Evolutionary conservation across 2,797 vertebrate species (phyloP).

Genomic region (Eulemur mongoz): DNA sequence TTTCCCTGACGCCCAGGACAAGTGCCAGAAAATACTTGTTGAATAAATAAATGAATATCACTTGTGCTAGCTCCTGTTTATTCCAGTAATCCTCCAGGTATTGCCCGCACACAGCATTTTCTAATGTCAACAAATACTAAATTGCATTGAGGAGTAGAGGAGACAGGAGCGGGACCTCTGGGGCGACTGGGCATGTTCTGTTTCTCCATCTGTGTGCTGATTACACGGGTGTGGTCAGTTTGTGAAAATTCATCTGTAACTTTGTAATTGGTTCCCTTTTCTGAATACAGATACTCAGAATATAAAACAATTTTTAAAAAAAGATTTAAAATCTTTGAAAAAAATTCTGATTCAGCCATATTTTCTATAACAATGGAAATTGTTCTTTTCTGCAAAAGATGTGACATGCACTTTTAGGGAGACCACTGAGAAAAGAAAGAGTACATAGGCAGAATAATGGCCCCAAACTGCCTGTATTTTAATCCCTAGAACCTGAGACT

Average conservation of each 20-base stretch:
- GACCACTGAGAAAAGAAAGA: neutral
- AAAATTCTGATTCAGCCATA: neutral
- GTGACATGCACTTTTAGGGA: neutral
- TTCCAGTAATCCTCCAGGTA: neutral
- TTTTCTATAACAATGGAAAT: neutral
- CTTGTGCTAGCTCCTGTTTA: neutral
- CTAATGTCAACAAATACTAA: neutral
- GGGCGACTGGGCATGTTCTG: fast-evolving
- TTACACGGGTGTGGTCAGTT: too few relatives aligned
- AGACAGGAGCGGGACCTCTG: fast-evolving
- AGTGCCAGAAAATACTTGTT: neutral
- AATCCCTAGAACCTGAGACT: neutral
- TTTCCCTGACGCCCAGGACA: neutral
- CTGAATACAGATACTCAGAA: neutral
- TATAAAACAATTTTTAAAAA: neutral
- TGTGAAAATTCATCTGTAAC: neutral
- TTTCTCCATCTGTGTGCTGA: neutral
- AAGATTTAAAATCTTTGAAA: neutral
- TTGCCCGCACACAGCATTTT: neutral
- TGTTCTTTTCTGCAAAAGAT: neutral
- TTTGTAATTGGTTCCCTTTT: neutral
- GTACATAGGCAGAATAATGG: neutral
- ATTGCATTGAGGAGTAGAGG: neutral
- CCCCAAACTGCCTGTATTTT: neutral
- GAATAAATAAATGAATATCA: neutral